Conservation (phyloP, 2,888 invertebrate species). For the Schrankia costaestrigalis region DNA sequence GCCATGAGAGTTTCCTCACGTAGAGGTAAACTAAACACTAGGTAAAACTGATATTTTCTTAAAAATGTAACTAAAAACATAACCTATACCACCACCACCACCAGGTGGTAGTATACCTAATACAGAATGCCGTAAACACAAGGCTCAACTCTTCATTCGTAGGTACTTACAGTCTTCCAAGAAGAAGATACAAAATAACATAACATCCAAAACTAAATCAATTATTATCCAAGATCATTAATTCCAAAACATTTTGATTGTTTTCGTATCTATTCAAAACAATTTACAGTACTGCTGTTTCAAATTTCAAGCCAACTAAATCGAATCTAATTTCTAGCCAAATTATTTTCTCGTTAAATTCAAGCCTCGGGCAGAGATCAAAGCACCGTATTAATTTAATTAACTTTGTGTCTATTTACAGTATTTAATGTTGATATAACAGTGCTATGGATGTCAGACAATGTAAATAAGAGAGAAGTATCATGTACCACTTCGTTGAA, state of each 20-base stretch:
- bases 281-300: conserved; percentile 17
- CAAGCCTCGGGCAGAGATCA: conserved; percentile 33
- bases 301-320: conserved; percentile 28
- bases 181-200: neutral
- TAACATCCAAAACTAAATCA: neutral
- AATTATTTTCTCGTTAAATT: conserved; percentile 36
- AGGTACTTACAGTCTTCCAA: too few species aligned
- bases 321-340: conserved; percentile 29
- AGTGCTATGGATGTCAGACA: conserved; percentile 9
- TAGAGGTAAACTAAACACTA: too few species aligned
- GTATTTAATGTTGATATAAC: conserved; percentile 18
- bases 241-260: conserved; percentile 18
- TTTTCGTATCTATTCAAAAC: conserved; percentile 27
- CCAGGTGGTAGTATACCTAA: too few species aligned
- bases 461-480: conserved; percentile 9
- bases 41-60: too few species aligned
- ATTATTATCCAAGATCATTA: neutral
- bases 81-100: too few species aligned
- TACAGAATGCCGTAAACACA: too few species aligned
- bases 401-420: conserved; percentile 35
- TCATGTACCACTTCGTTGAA: conserved; percentile 7
- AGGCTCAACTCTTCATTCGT: too few species aligned
- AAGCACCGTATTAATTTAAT: conserved; percentile 41
- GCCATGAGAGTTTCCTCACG: too few species aligned
- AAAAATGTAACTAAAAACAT: too few species aligned